Percentiles rank a stretch among this genome's conserved stretches.
phyloP scores from a whole-genome alignment of 1,140 invertebrate species.

The Nephila pilipes region DNA sequence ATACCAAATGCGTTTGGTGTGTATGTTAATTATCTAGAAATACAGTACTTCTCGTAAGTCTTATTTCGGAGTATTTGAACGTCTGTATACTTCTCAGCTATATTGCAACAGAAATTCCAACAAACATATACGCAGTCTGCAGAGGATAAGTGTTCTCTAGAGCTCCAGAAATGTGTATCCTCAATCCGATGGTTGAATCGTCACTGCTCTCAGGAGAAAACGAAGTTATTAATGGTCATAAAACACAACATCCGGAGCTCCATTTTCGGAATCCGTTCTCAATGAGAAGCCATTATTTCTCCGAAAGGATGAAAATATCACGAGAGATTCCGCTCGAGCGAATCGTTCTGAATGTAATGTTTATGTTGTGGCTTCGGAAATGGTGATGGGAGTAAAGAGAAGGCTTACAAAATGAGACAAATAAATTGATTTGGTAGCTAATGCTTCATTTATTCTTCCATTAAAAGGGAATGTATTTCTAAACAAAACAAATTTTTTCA shows the following conservation, averaged over 20 bases:
- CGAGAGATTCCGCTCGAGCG: no score
- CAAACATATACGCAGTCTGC: neutral
- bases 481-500: no score
- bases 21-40: no score
- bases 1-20: no score
- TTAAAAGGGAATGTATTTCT: no score
- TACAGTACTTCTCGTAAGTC: no score
- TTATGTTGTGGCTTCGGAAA: no score
- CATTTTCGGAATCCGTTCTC: neutral
- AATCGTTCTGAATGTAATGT: no score
- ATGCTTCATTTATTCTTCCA: no score
- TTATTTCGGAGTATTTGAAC: neutral
- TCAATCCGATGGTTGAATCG: neutral
- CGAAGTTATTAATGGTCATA: conserved; percentile 8
- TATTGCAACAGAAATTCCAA: neutral
- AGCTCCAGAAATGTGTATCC: neutral
- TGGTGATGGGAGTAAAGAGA: no score
- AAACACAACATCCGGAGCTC: neutral
- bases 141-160: neutral
- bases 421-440: no score
- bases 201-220: neutral
- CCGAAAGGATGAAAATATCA: neutral
- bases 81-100: neutral
- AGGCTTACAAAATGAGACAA: no score
- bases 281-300: neutral